Evolutionary conservation across 2,797 vertebrate genomes (phyloP).

Genomic region (Hemitrygon akajei): DNA sequence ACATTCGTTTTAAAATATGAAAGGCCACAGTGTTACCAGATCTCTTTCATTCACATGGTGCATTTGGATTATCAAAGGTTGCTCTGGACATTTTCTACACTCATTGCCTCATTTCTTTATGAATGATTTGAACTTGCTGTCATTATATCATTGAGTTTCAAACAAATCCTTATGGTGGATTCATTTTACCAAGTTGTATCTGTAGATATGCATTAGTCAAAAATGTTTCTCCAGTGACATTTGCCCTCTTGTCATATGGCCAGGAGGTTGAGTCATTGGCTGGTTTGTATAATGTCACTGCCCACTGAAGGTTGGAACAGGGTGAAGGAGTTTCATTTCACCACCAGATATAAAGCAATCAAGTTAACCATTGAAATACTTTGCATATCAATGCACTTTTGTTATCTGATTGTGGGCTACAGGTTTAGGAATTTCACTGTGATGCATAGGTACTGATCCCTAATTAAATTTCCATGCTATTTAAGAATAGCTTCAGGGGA

Average conservation of each 20-base stretch:
- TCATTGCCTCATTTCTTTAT: background rate
- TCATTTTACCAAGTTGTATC: background rate
- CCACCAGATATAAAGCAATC: background rate
- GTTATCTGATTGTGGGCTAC: no score
- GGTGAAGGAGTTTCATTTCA: no score
- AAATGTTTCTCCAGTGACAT: no score
- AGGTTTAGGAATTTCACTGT: background rate
- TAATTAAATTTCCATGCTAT: background rate
- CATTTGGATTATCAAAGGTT: background rate
- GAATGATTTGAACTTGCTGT: background rate
- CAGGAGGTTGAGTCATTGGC: background rate
- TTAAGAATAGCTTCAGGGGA: background rate
- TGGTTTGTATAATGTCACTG: background rate
- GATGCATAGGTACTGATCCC: background rate
- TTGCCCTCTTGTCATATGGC: background rate
- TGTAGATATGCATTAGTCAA: background rate
- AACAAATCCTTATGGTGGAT: background rate
- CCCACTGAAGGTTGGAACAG: background rate
- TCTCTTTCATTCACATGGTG: background rate
- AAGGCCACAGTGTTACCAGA: background rate
- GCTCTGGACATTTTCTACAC: no score
- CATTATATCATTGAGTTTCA: background rate
- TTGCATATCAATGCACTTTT: background rate
- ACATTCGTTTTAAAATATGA: background rate
- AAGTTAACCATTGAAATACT: conserved; percentile 14